Conservation (phyloP, 2,888 invertebrate species). For the Gibbula magus region DNA sequence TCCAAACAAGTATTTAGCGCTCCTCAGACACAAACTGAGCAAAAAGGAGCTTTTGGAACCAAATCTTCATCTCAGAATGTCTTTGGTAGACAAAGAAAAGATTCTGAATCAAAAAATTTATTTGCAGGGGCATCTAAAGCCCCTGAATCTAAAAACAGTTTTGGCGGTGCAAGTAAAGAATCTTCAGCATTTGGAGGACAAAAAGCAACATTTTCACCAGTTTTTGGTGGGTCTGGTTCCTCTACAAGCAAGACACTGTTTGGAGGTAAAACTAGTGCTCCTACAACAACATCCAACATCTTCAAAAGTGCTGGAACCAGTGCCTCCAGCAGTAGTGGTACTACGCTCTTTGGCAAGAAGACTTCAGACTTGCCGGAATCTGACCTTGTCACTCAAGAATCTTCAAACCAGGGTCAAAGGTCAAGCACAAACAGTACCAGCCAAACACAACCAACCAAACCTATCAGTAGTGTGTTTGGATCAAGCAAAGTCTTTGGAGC, state of each 20-base stretch:
- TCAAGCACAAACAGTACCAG: neutral
- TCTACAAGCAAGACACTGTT: neutral
- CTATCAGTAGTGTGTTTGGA: neutral
- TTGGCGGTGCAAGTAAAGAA: neutral
- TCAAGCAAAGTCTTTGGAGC: neutral
- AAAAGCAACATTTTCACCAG: neutral
- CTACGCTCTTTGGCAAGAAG: neutral
- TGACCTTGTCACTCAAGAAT: neutral
- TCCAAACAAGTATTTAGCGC: neutral
- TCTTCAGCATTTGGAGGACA: neutral
- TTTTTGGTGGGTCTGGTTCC: neutral
- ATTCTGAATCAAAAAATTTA: neutral
- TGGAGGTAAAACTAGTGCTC: slow-evolving; percentile 20
- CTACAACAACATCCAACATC: neutral
- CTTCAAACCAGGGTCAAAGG: neutral
- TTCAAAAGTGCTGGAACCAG: neutral
- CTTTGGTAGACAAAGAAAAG: neutral
- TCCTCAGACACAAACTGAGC: neutral
- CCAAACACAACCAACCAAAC: neutral
- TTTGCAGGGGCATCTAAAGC: neutral
- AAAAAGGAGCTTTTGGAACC: neutral
- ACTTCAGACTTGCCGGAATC: neutral
- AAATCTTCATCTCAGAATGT: neutral
- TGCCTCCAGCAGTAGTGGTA: neutral
- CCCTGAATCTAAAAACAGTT: neutral